Percentiles rank a stretch among this genome's conserved stretches.
phyloP scores from a whole-genome alignment of 1,140 invertebrate genomes.

The Ceratosolen solmsi region DNA sequence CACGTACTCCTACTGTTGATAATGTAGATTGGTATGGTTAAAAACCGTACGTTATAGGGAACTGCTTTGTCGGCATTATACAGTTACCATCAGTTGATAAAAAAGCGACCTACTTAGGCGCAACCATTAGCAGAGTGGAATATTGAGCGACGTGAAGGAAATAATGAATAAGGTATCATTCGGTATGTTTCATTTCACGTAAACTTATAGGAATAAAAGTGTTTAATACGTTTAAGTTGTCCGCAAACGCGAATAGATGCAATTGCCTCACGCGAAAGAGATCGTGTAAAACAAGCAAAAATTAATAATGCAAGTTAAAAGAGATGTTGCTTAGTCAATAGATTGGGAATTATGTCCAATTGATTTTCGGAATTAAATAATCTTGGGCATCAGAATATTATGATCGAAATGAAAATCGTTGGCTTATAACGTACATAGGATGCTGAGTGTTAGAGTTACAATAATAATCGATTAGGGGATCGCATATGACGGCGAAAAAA shows the following conservation, averaged over 20 bases:
- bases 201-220: too few relatives aligned
- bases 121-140: neutral
- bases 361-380: conserved; percentile 17
- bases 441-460: conserved; percentile 13
- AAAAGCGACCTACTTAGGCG: neutral
- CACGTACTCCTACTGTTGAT: conserved; percentile 5
- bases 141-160: conserved; percentile 29
- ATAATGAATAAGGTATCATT: neutral
- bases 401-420: neutral
- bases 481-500: conserved; percentile 13
- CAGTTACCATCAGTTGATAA: conserved; percentile 38
- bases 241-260: too few relatives aligned
- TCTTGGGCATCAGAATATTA: neutral
- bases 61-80: conserved; percentile 8
- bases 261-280: neutral
- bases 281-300: neutral
- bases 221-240: too few relatives aligned
- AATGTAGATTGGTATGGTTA: neutral
- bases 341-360: neutral
- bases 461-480: conserved; percentile 21
- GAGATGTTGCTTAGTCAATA: neutral
- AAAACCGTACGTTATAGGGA: neutral
- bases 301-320: conserved; percentile 9
- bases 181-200: neutral
- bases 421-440: neutral